These are phyloP conservation scores for Papilio glaucus DNA, from an alignment of 1,140 invertebrate genomes.

Conservation along the genomic window DNA sequence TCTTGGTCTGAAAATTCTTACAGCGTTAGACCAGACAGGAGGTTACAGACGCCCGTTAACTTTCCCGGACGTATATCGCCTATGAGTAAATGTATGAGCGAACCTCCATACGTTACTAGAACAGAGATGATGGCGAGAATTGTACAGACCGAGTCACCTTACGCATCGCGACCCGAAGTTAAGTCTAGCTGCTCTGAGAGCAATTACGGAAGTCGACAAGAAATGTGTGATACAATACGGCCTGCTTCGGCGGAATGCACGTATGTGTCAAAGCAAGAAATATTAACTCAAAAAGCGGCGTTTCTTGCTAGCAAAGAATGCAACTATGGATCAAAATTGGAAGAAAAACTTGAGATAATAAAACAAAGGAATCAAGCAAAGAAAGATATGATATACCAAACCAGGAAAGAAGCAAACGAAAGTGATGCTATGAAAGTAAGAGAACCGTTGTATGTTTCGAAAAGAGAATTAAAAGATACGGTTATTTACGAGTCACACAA, in stretches of 20 bases:
- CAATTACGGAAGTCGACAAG: conserved; percentile 58
- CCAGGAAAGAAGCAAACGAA: conserved; percentile 78
- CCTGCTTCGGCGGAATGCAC: conserved; percentile 77
- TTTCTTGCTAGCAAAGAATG: conserved; percentile 74
- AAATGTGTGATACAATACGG: conserved; percentile 63
- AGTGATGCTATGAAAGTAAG: conserved; percentile 70
- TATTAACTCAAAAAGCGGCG: conserved; percentile 81
- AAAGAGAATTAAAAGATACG: conserved; percentile 80
- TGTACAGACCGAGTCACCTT: conserved; percentile 69
- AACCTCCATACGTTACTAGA: conserved; percentile 74
- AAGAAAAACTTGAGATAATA: conserved; percentile 82
- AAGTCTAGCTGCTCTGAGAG: conserved; percentile 74
- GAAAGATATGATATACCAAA: conserved; percentile 82
- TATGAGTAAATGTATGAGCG: conserved; percentile 78
- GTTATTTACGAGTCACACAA: conserved; percentile 81
- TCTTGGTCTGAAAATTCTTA: conserved; percentile 74
- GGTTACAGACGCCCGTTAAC: conserved; percentile 71
- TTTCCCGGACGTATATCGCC: conserved; percentile 69
- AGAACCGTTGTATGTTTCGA: conserved; percentile 81
- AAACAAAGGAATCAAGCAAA: conserved; percentile 82
- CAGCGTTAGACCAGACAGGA: conserved; percentile 69
- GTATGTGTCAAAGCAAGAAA: conserved; percentile 81
- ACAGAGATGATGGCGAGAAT: conserved; percentile 76
- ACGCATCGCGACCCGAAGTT: conserved; percentile 66
- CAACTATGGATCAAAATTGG: conserved; percentile 66